Evolutionary conservation across 2,888 invertebrate species (phyloP).

Genomic region (Rotaria socialis): DNA sequence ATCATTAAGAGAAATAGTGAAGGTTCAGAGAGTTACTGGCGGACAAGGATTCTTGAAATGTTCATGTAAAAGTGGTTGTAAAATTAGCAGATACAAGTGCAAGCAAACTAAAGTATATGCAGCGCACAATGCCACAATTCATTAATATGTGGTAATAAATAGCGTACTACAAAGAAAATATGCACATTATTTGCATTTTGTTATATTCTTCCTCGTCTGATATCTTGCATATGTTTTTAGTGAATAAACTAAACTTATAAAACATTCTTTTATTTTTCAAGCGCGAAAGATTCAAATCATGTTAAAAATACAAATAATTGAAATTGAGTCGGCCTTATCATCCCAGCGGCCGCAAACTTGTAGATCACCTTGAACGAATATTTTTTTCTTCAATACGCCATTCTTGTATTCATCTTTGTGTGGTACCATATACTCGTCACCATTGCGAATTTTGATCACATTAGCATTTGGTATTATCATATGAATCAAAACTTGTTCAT

Average conservation of each 20-base stretch:
- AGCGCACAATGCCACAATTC: not conserved
- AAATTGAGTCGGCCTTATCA: conserved; percentile 6
- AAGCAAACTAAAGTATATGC: not conserved
- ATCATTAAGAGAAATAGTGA: conserved; percentile 5
- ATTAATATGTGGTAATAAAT: not conserved
- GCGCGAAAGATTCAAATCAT: not conserved
- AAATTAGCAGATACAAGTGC: not conserved
- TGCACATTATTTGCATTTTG: no score
- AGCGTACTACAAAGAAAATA: no score
- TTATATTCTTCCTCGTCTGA: no score
- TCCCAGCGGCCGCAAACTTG: not conserved
- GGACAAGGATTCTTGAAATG: conserved; percentile 39
- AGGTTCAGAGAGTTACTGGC: not conserved
- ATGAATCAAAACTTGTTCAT: conserved; percentile 12
- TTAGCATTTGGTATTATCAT: conserved; percentile 35
- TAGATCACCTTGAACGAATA: conserved; percentile 1
- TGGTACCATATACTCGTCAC: not conserved
- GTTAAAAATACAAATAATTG: conserved; percentile 11
- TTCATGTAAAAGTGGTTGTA: conserved; percentile 14
- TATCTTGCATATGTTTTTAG: no score
- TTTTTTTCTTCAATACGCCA: not conserved
- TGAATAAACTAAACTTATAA: no score
- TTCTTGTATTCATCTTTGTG: conserved; percentile 3
- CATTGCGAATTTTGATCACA: not conserved
- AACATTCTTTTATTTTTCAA: not conserved